A percentile compares a stretch with the other conserved stretches of the same genome.
These are phyloP conservation scores for Ommatoiulus sabulosus DNA, from an alignment of 2,888 invertebrate genomes.

Conservation along the genomic window DNA sequence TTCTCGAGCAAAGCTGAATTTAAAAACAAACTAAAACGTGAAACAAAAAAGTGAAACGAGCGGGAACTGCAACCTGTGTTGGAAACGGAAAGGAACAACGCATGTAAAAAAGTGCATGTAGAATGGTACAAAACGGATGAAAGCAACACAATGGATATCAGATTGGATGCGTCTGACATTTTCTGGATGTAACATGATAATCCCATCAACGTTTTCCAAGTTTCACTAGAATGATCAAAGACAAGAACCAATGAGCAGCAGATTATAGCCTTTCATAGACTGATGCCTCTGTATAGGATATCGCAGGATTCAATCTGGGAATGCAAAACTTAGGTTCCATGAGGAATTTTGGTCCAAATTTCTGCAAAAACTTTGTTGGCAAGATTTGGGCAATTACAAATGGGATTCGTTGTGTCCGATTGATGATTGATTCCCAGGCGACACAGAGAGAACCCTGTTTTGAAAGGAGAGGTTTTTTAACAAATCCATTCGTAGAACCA, in stretches of 20 bases:
- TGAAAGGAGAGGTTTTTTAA: not conserved
- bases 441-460: not conserved
- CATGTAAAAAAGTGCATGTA: conserved; percentile 15
- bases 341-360: not conserved
- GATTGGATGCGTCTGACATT: not conserved
- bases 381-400: not conserved
- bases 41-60: not conserved
- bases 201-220: not conserved
- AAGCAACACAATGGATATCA: not conserved
- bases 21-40: conserved; percentile 13
- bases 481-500: not conserved
- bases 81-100: not conserved
- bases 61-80: not conserved
- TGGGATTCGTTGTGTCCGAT: too few species aligned
- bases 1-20: conserved; percentile 47
- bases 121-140: conserved; percentile 23
- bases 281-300: not conserved
- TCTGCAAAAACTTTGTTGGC: not conserved
- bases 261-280: not conserved
- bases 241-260: not conserved
- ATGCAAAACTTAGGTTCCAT: not conserved
- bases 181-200: not conserved
- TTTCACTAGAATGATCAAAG: not conserved
- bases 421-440: not conserved
- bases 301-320: not conserved